Conservation (phyloP, 2,888 invertebrate genomes). For the Omphaloscelis lunosa region DNA sequence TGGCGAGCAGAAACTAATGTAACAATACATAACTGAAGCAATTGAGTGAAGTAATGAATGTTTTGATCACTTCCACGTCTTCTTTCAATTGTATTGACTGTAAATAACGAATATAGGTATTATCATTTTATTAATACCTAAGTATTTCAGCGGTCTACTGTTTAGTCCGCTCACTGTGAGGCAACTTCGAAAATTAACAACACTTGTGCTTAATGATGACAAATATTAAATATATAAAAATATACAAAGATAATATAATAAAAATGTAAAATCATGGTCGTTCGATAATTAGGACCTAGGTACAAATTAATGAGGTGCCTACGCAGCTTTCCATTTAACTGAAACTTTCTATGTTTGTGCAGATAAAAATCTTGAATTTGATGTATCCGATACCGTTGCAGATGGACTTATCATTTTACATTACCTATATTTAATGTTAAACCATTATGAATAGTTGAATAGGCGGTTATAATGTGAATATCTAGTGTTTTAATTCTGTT, state of each 20-base stretch:
- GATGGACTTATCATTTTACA: constrained; percentile 23
- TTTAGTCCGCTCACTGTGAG: neutral
- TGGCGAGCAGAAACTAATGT: constrained; percentile 25
- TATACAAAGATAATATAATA: neutral
- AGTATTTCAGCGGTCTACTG: neutral
- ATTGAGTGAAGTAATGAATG: constrained; percentile 23
- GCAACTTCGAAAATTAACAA: constrained; percentile 2
- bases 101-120: neutral
- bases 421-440: constrained; percentile 21
- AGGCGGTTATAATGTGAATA: neutral
- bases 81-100: constrained; percentile 1
- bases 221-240: neutral
- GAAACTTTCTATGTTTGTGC: constrained; percentile 52
- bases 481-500: constrained; percentile 11
- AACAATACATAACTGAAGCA: constrained; percentile 37
- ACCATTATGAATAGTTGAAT: constrained; percentile 12
- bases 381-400: constrained; percentile 43
- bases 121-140: neutral
- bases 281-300: constrained; percentile 41
- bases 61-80: constrained; percentile 20
- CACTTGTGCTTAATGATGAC: neutral
- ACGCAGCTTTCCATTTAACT: constrained; percentile 45
- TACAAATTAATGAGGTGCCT: constrained; percentile 34
- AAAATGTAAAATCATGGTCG: constrained; percentile 16
- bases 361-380: constrained; percentile 50